A percentile compares a stretch with the other conserved stretches of the same genome.
These are phyloP conservation scores for Cynoglossus semilaevis DNA, from an alignment of 2,113 vertebrate genomes.

Conservation along the genomic window DNA sequence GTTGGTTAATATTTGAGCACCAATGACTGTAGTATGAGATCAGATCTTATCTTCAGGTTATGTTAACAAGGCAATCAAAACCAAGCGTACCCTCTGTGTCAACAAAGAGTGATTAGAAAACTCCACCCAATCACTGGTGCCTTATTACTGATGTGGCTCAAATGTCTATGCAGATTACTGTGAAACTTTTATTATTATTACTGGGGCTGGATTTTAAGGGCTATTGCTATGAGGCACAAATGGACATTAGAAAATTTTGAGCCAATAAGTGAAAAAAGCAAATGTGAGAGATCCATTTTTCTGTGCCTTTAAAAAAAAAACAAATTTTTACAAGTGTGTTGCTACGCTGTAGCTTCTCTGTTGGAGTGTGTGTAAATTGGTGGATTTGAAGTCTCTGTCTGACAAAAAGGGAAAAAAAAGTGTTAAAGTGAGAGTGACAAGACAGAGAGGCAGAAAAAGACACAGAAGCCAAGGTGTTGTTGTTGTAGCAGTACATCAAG, in stretches of 20 bases:
- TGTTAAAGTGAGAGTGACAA: slow-evolving; percentile 16
- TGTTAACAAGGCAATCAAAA: slow-evolving; percentile 10
- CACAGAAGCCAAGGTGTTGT: slow-evolving; percentile 36
- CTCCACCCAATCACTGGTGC: no score
- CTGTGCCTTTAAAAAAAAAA: slow-evolving; percentile 33
- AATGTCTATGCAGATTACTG: no score
- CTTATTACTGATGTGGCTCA: no score
- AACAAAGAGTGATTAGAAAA: no score
- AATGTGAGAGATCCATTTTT: slow-evolving; percentile 25
- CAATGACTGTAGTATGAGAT: not conserved
- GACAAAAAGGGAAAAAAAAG: slow-evolving; percentile 20
- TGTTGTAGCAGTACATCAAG: slow-evolving; percentile 39
- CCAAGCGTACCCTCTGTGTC: slow-evolving; percentile 9
- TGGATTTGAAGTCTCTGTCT: slow-evolving; percentile 45
- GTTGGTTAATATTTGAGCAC: slow-evolving; percentile 7
- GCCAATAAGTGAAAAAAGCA: not conserved
- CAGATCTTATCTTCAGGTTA: slow-evolving; percentile 13
- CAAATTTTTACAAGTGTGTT: no score
- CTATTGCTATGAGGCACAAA: no score
- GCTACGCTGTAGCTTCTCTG: slow-evolving; percentile 40
- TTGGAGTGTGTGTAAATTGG: slow-evolving; percentile 21
- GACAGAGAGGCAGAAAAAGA: slow-evolving; percentile 1
- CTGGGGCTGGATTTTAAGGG: no score
- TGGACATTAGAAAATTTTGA: no score
- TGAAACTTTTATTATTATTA: no score